These are phyloP conservation scores for Zeus faber DNA, from an alignment of 2,113 vertebrate genomes.

Conservation along the genomic window DNA sequence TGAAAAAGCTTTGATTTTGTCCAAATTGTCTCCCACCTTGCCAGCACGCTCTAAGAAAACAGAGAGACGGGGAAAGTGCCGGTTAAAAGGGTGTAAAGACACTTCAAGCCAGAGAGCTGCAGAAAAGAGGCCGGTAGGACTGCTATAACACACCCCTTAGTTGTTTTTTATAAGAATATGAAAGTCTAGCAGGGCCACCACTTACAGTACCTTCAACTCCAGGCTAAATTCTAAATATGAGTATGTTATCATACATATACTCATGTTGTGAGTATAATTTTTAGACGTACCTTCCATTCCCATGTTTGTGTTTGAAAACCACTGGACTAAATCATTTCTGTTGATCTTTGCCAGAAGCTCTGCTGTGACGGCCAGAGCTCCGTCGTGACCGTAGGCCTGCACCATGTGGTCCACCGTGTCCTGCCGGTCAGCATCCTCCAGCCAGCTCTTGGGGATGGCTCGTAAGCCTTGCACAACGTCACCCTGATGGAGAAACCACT, in stretches of 20 bases:
- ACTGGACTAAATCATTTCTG: constrained; percentile 1
- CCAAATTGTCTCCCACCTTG: no score
- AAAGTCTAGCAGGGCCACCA: no score
- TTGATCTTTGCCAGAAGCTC: constrained; percentile 5
- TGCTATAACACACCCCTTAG: no score
- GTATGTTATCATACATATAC: background rate
- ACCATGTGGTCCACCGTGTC: constrained; percentile 13
- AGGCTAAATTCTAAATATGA: background rate
- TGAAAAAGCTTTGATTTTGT: no score
- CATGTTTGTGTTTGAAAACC: background rate
- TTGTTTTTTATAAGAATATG: no score
- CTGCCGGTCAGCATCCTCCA: background rate
- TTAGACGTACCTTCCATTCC: constrained; percentile 5
- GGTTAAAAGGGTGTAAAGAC: no score
- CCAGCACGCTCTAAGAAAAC: no score
- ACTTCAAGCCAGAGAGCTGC: no score
- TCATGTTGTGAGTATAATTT: no score
- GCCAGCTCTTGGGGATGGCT: background rate
- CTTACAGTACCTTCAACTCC: no score
- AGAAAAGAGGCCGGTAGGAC: no score
- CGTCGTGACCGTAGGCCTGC: background rate
- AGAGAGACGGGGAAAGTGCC: no score
- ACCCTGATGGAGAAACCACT: constrained; percentile 5
- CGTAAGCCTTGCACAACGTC: background rate
- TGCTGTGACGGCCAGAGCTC: constrained; percentile 1